A percentile compares a stretch with the other conserved stretches of the same genome.
Evolutionary conservation across 1,140 invertebrate species (phyloP).

Genomic region (Calephelis virginiensis): DNA sequence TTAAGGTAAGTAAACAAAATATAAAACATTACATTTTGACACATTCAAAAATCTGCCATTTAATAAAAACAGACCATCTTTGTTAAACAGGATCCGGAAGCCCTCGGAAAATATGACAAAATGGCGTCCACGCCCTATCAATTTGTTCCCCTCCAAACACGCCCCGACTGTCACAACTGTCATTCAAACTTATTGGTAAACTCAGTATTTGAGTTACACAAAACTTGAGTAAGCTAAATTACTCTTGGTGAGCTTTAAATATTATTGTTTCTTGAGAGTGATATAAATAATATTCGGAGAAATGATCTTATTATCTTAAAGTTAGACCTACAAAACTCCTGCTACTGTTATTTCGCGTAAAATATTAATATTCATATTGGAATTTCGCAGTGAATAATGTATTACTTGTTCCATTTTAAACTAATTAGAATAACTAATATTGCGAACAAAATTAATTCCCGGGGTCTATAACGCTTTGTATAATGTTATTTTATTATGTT

Average conservation of each 20-base stretch:
- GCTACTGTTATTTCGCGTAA: slow-evolving; percentile 7
- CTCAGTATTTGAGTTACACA: slow-evolving; percentile 24
- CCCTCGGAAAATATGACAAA: slow-evolving; percentile 34
- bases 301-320: slow-evolving; percentile 1
- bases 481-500: too few species aligned
- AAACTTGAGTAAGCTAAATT: slow-evolving; percentile 24
- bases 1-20: slow-evolving; percentile 31
- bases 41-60: not conserved
- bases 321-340: slow-evolving; percentile 9
- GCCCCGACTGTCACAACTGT: slow-evolving; percentile 47
- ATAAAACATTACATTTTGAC: slow-evolving; percentile 11
- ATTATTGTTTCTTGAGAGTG: not conserved
- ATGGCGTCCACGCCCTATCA: slow-evolving; percentile 41
- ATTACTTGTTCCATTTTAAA: not conserved
- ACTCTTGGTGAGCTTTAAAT: slow-evolving; percentile 20
- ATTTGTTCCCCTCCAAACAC: slow-evolving; percentile 34
- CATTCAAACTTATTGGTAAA: slow-evolving; percentile 39
- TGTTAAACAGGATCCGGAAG: slow-evolving; percentile 29
- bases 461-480: too few species aligned
- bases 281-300: not conserved
- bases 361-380: not conserved
- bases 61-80: not conserved
- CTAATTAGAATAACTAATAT: not conserved
- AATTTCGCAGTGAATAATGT: not conserved
- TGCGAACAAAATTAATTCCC: too few species aligned